Percentiles rank a stretch among this genome's conserved stretches.
Conservation (phyloP, 2,888 invertebrate species). For the Eristalis pertinax region DNA sequence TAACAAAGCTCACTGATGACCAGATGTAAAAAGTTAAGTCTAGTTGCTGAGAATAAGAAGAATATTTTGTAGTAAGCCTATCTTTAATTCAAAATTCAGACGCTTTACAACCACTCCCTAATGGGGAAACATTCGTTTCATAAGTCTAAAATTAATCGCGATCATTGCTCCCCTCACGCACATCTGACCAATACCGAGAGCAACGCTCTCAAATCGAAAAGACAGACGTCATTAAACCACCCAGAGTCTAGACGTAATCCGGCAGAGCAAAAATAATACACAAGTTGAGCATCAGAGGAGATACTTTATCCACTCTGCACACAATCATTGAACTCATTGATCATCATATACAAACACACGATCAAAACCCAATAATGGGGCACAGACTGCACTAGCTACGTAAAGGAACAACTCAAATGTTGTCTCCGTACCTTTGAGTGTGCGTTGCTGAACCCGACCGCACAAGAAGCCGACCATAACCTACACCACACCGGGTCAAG, state of each 20-base stretch:
- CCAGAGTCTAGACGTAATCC: constrained; percentile 45
- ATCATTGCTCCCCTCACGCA: background rate
- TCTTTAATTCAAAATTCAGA: too few species aligned
- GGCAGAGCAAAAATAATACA: constrained; percentile 9
- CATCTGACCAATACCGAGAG: background rate
- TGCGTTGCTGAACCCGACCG: constrained; percentile 15
- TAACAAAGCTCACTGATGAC: too few species aligned
- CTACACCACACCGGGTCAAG: constrained; percentile 5
- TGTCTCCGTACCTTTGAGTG: background rate
- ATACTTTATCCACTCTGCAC: background rate
- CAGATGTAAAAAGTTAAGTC: too few species aligned
- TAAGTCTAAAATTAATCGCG: background rate
- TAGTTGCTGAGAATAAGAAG: too few species aligned
- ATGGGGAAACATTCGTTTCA: background rate
- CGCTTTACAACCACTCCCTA: background rate
- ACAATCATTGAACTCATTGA: background rate
- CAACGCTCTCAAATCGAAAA: background rate
- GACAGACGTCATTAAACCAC: constrained; percentile 2
- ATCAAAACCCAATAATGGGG: constrained; percentile 5
- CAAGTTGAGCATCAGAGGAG: background rate
- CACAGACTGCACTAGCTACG: constrained; percentile 2
- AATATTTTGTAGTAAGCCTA: too few species aligned
- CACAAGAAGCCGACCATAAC: constrained; percentile 40
- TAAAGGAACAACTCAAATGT: background rate
- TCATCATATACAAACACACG: background rate